These are phyloP conservation scores for Tiaroga cobitis DNA, from an alignment of 2,797 vertebrate species.

Conservation along the genomic window DNA sequence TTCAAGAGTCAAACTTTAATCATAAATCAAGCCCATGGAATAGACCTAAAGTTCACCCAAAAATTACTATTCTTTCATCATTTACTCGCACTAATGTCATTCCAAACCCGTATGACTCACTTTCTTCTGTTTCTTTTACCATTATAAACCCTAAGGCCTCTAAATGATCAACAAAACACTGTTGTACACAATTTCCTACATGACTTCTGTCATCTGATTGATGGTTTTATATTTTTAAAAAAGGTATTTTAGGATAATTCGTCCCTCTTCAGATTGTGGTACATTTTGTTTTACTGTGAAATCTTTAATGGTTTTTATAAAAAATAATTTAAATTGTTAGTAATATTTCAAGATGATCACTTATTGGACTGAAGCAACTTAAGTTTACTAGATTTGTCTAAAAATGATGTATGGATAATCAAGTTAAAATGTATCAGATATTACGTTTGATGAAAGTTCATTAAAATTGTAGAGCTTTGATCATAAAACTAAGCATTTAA, in stretches of 20 bases:
- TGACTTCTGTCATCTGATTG: background rate
- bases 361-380: background rate
- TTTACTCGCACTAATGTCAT: too few species aligned
- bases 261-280: background rate
- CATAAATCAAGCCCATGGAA: too few species aligned
- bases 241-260: background rate
- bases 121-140: background rate
- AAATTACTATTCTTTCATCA: background rate
- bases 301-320: background rate
- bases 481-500: background rate
- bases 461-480: background rate
- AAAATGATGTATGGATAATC: too few species aligned
- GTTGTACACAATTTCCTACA: background rate
- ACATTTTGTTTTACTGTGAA: background rate
- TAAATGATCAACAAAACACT: background rate
- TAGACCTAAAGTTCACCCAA: background rate
- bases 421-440: background rate
- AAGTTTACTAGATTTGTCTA: background rate
- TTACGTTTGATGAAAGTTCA: too few species aligned
- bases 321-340: background rate
- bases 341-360: background rate
- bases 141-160: background rate
- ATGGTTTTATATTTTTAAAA: background rate
- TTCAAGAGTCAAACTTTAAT: constrained; percentile 2
- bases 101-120: background rate